Evolutionary conservation across 2,113 vertebrate genomes (phyloP).

Genomic region (Pandion haliaetus): DNA sequence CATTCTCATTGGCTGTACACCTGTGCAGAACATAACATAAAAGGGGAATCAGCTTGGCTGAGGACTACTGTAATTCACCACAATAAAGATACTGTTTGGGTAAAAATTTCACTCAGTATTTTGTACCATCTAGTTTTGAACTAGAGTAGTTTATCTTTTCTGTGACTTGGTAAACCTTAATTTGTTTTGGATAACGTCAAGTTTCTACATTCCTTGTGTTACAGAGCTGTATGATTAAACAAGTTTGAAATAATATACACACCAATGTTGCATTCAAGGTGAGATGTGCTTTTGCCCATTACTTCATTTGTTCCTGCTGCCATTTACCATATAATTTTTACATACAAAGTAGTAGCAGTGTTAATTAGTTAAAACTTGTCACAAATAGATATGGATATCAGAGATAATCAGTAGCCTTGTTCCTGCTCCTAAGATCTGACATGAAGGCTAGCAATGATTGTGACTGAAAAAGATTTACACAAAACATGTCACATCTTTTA

Average conservation of each 20-base stretch:
- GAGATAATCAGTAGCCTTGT: background rate
- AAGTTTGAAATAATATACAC: background rate
- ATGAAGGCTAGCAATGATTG: background rate
- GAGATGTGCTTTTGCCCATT: background rate
- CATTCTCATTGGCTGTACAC: background rate
- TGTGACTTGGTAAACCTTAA: background rate
- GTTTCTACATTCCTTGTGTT: background rate
- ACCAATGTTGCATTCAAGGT: accelerated
- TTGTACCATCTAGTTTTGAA: background rate
- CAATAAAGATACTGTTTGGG: background rate
- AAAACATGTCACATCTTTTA: background rate
- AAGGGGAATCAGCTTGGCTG: background rate
- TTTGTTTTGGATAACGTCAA: background rate
- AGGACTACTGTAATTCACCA: background rate
- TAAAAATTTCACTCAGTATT: background rate
- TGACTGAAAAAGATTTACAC: background rate
- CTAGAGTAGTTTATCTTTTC: background rate
- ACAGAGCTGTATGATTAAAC: background rate
- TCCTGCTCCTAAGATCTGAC: background rate
- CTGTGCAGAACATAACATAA: background rate
- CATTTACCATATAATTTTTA: background rate
- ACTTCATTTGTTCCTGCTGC: background rate
- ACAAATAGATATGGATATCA: background rate
- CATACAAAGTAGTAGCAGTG: background rate
- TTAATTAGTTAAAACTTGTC: background rate